Evolutionary conservation across 2,113 vertebrate genomes (phyloP).

Genomic region (Anthoscopus minutus): DNA sequence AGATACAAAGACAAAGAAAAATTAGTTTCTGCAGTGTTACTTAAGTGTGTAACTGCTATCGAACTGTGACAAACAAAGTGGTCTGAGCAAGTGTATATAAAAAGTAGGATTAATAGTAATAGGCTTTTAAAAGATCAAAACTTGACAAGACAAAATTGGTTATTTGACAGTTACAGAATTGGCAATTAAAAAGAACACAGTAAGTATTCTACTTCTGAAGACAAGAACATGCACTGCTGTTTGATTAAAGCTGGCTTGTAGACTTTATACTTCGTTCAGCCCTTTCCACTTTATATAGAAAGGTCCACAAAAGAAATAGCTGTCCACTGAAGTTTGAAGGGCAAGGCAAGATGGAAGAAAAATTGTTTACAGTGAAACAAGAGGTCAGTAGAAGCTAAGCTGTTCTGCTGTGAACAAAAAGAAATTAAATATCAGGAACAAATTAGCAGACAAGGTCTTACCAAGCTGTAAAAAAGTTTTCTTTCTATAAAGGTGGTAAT

Average conservation of each 20-base stretch:
- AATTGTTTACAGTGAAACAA: background rate
- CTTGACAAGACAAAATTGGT: background rate
- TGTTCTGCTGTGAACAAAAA: background rate
- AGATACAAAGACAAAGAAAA: background rate
- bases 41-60: background rate
- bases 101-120: background rate
- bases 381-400: background rate
- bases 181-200: constrained; percentile 1
- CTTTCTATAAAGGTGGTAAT: background rate
- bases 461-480: background rate
- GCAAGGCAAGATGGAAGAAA: background rate
- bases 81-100: background rate
- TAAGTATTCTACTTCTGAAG: background rate
- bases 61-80: background rate
- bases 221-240: background rate
- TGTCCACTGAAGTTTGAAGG: background rate
- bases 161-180: constrained; percentile 11
- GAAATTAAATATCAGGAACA: background rate
- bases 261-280: background rate
- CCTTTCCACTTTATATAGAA: background rate
- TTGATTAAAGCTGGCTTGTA: background rate
- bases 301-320: background rate
- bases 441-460: background rate
- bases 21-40: background rate
- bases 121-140: background rate